These are phyloP conservation scores for Mylabris sibirica DNA, from an alignment of 2,888 invertebrate genomes.

Conservation along the genomic window DNA sequence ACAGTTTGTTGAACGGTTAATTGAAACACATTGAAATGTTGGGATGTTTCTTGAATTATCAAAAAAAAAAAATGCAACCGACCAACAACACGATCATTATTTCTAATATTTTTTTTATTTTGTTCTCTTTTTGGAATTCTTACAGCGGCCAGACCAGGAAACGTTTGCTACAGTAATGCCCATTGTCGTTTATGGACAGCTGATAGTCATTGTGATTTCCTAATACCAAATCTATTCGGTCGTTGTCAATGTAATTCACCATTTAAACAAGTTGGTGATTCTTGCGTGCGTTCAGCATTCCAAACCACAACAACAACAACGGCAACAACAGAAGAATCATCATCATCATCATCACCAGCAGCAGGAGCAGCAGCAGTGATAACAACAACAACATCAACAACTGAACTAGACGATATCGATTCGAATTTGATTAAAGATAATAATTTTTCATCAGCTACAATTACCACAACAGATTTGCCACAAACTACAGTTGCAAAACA, in stretches of 20 bases:
- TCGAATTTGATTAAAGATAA: conserved; percentile 50
- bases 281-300: conserved; percentile 66
- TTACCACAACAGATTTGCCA: conserved; percentile 31
- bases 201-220: conserved; percentile 86
- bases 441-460: conserved; percentile 49
- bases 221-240: conserved; percentile 89
- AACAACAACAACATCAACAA: conserved; percentile 52
- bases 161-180: conserved; percentile 88
- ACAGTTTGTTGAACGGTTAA: not conserved
- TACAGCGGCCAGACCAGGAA: conserved; percentile 85
- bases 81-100: not conserved
- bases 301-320: conserved; percentile 49
- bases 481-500: conserved; percentile 12
- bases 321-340: conserved; percentile 31
- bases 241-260: conserved; percentile 82
- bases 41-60: not conserved
- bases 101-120: not conserved
- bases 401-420: conserved; percentile 40
- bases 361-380: conserved; percentile 51
- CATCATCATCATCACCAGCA: conserved; percentile 33
- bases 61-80: no score
- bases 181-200: conserved; percentile 86
- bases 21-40: conserved; percentile 3
- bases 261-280: conserved; percentile 70
- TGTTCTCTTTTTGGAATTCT: conserved; percentile 40